Evolutionary conservation across 1,140 invertebrate genomes (phyloP), one percentile per base, ranked within the genome.

Genomic region (Platyscapa corneri): DNA sequence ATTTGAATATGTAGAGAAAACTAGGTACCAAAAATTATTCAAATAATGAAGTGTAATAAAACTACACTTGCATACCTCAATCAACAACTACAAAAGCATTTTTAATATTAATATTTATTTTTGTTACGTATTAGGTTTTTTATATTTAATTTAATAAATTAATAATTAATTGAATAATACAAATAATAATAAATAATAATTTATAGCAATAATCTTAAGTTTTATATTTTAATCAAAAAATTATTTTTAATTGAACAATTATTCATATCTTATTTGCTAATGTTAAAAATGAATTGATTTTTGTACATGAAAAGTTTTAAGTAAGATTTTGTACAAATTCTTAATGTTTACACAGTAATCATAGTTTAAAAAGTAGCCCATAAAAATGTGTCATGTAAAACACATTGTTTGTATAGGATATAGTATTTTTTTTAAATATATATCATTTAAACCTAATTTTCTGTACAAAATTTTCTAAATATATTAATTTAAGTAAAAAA

Each of bases 371-470:
- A 27, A 81, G 3, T 46, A 56, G 18, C 7, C 18, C 34, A 46
- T 56, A 67, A 67, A 65, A 65, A 49, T 82, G 49, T 53, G 30
- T 82, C 10, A 18, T 70, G 20, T 39, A 74, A 82, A 82, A 82
- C 18, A 27, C 53, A 46, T 14, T 74, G 56, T 20, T 49, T 56
- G 0, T 67, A 12, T 60, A 56, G 6, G 14, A 27, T 32, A 27
- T 67, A 16, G 0, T 8, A 16, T 16, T 77, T 37, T 53, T 53
- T 20, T 3, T 14, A 39, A n/a, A 46, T 81, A n/a, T n/a, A n/a
- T n/a, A n/a, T n/a, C 3, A 70, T 74, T 10, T 74, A 27, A 82
- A 72, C 23, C 39, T 56, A 74, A 82, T 82, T 72, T 82, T 82
- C 60, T 39, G 20, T 82, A 74, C 30, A 74, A 70, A 82, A 74